Conservation (phyloP, 2,888 invertebrate genomes). For the Cataglyphis albicans region DNA sequence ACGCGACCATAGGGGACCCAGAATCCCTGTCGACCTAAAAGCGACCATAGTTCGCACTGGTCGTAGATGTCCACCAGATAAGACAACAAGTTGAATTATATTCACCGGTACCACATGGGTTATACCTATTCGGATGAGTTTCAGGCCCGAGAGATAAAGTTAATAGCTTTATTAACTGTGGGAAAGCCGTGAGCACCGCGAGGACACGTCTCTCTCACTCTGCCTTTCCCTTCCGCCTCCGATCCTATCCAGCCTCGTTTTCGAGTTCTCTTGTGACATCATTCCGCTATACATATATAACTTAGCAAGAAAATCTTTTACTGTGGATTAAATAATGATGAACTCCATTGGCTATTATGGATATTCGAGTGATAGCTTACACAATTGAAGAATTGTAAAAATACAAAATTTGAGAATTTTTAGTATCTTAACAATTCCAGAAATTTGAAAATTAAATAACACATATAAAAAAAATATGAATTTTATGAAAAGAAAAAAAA, state of each 20-base stretch:
- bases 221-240: not conserved
- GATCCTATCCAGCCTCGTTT: not conserved
- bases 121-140: slow-evolving; percentile 77
- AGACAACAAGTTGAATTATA: slow-evolving; percentile 83
- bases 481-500: not conserved
- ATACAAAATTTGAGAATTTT: not conserved
- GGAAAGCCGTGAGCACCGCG: slow-evolving; percentile 76
- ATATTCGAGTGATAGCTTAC: not conserved
- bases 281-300: not conserved
- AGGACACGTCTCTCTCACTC: slow-evolving; percentile 50
- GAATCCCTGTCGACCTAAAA: slow-evolving; percentile 80
- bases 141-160: slow-evolving; percentile 81
- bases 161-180: slow-evolving; percentile 85
- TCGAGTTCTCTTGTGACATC: not conserved
- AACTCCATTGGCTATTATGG: not conserved
- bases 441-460: not conserved
- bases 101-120: slow-evolving; percentile 74
- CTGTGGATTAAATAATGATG: slow-evolving; percentile 1
- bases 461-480: not conserved
- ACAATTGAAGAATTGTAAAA: not conserved
- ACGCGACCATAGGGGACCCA: slow-evolving; percentile 82
- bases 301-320: not conserved
- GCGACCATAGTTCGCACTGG: slow-evolving; percentile 78
- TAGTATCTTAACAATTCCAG: not conserved
- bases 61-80: slow-evolving; percentile 80